These are phyloP conservation scores for Falcaria lacertinaria DNA, from an alignment of 2,888 invertebrate species.

Conservation along the genomic window DNA sequence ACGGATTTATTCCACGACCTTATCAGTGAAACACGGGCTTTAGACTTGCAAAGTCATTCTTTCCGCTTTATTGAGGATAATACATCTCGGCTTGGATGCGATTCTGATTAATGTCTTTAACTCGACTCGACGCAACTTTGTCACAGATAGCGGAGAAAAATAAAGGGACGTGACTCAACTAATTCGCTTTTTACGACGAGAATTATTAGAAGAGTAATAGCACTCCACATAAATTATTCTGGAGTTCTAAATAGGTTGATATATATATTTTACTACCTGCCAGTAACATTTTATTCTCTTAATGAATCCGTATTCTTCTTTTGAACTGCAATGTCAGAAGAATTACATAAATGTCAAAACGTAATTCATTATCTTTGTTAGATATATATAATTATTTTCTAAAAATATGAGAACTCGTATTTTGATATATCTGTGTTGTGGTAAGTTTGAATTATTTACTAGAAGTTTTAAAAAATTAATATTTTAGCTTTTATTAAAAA, in stretches of 20 bases:
- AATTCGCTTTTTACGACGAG: slow-evolving; percentile 60
- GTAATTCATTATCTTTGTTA: slow-evolving; percentile 37
- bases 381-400: slow-evolving; percentile 30
- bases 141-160: slow-evolving; percentile 74
- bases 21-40: slow-evolving; percentile 75
- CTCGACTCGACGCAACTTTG: slow-evolving; percentile 68
- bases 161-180: slow-evolving; percentile 75
- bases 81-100: slow-evolving; percentile 68
- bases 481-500: neutral
- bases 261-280: slow-evolving; percentile 12
- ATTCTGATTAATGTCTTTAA: slow-evolving; percentile 75
- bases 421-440: slow-evolving; percentile 41
- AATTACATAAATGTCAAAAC: slow-evolving; percentile 27
- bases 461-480: neutral
- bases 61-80: slow-evolving; percentile 76
- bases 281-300: slow-evolving; percentile 13
- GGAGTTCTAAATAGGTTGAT: slow-evolving; percentile 3
- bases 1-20: slow-evolving; percentile 60
- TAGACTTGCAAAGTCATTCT: slow-evolving; percentile 76
- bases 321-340: slow-evolving; percentile 51
- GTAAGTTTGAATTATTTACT: slow-evolving; percentile 31
- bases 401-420: slow-evolving; percentile 48
- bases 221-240: slow-evolving; percentile 28
- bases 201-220: slow-evolving; percentile 38
- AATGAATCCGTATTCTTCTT: slow-evolving; percentile 52